Evolutionary conservation across 1,140 invertebrate species (phyloP).

Genomic region (Zaprionus ornatus): DNA sequence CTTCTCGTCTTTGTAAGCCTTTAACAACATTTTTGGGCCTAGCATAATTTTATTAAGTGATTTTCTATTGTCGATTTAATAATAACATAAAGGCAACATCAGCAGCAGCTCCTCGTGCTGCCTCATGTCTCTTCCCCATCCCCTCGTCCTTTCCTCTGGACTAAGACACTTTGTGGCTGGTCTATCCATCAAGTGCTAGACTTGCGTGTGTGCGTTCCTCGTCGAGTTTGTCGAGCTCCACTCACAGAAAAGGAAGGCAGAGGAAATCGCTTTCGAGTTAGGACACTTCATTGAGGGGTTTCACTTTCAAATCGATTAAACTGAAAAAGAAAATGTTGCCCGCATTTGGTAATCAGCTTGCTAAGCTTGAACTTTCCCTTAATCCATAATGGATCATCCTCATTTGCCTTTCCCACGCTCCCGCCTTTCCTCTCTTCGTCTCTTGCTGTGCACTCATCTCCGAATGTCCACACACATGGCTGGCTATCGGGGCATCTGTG

Average conservation of each 20-base stretch:
- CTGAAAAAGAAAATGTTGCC: background rate
- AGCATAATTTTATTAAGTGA: constrained; percentile 69
- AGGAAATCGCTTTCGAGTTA: background rate
- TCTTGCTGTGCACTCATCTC: background rate
- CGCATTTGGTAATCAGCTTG: background rate
- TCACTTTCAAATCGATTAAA: background rate
- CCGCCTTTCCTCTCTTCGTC: background rate
- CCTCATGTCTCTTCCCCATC: background rate
- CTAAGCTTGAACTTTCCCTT: background rate
- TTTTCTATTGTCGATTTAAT: constrained; percentile 63
- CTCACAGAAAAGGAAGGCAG: background rate
- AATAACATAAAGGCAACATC: background rate
- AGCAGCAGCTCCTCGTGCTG: background rate
- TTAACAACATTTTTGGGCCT: constrained; percentile 13
- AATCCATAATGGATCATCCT: background rate
- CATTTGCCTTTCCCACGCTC: background rate
- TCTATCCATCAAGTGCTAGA: constrained; percentile 21
- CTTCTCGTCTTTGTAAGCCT: constrained; percentile 8
- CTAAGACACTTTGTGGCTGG: background rate
- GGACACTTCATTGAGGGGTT: background rate
- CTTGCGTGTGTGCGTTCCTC: background rate
- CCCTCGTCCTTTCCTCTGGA: background rate
- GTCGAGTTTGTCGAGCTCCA: background rate
- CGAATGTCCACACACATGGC: constrained; percentile 19
- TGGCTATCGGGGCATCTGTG: background rate